A percentile compares a stretch with the other conserved stretches of the same genome.
phyloP scores from a whole-genome alignment of 2,113 vertebrate genomes.

The Haliaeetus leucogaster region DNA sequence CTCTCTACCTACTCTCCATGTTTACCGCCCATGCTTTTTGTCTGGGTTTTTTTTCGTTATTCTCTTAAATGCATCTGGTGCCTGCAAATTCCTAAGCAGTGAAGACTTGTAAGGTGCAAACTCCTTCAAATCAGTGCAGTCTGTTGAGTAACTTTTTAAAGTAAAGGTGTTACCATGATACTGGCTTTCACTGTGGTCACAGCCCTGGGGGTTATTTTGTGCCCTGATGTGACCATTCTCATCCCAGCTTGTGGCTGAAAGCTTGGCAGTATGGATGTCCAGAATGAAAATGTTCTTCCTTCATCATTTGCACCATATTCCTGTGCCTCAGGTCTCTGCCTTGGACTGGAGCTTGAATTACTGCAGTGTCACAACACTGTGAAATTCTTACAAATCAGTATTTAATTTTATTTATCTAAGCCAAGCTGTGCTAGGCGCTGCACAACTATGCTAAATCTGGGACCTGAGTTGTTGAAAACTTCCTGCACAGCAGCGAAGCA shows the following conservation, averaged over 20 bases:
- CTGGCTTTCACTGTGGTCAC: background rate
- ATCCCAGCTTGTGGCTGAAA: background rate
- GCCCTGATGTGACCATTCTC: background rate
- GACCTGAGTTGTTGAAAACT: background rate
- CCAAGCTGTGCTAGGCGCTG: background rate
- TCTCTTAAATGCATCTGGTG: background rate
- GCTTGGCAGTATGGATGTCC: background rate
- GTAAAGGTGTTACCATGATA: background rate
- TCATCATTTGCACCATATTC: background rate
- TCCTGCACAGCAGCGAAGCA: fast-evolving
- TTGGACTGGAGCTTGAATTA: background rate
- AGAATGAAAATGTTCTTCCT: background rate
- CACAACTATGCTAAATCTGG: background rate
- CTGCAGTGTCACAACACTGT: background rate
- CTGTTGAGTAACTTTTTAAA: background rate
- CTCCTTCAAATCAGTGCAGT: background rate
- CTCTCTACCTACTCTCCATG: background rate
- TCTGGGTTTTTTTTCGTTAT: background rate
- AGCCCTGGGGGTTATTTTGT: background rate
- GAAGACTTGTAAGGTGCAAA: background rate
- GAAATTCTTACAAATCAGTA: background rate
- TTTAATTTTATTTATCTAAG: background rate
- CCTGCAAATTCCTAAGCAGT: background rate
- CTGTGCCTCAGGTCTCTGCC: background rate
- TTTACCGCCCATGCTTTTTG: background rate